Base-by-base conservation (phyloP, 2,113 vertebrate species). In the Raja brachyura region DNA sequence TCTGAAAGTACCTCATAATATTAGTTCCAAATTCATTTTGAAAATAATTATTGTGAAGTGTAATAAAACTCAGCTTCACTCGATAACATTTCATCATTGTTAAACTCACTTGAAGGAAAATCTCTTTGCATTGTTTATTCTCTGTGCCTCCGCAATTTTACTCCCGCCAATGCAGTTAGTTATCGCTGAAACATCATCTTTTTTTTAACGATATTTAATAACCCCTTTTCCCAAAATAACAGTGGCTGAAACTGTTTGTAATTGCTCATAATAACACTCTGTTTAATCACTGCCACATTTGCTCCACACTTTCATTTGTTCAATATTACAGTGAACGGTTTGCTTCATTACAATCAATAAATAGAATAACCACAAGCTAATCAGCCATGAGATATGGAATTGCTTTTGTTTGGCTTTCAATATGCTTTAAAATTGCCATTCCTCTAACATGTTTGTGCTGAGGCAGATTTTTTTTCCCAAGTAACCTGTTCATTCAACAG, bases 211-310 rank as follows among this genome's bases (percentile, higher is more conserved):
- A 86, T 59, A 88, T 59, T 88, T 88, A 88, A 88, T 88, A 88
- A 66, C 63, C 59, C 59, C 63, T 63, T 31, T 31, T 4, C 16
- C 59, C 39, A 48, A 61, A 88, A 16, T 59, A 25, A 16, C 28
- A 28, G 83, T 20, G 18, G 83, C 56, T 39, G 83, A 88, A 88
- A 59, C 83, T 31, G 59, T 88, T 25, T 88, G 28, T 63, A 88
- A 88, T 88, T 88, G 59, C n/a, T 88, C 83, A 88, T 66, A 63
- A 88, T 88, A 66, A 88, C 14, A 16, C 59, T 61, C 56, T 88
- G 83, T 66, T 88, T 63, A 88, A 88, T 88, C 83, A 88, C 31
- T 88, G 83, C 59, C 83, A 88, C 83, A 88, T 88, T 88, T 88
- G 28, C 28, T 63, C 31, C 83, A 88, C 59, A 63, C 83, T 88